Percentiles rank a stretch among this genome's conserved stretches.
Conservation (phyloP, 2,888 invertebrate species). For the Anorthoa munda region DNA sequence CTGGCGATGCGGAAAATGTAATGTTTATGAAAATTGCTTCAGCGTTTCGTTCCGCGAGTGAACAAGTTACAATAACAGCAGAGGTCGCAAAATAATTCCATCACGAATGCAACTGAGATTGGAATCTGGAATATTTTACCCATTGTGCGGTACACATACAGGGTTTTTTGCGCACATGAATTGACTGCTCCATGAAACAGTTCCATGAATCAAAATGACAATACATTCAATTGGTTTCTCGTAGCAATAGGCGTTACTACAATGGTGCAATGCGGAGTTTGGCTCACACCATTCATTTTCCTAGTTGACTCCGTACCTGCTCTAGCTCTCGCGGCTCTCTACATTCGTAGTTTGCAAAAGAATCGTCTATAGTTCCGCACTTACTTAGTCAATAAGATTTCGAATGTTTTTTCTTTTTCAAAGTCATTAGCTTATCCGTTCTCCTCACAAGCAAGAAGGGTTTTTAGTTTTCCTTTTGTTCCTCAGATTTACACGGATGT, state of each 20-base stretch:
- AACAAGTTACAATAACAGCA: conserved; percentile 6
- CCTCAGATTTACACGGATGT: background rate
- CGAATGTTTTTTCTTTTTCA: background rate
- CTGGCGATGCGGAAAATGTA: conserved; percentile 3
- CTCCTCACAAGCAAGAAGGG: background rate
- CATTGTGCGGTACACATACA: background rate
- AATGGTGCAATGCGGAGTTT: conserved; percentile 66
- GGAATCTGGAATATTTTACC: conserved; percentile 8
- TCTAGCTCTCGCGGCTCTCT: too few relatives aligned
- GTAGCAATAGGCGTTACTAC: conserved; percentile 57
- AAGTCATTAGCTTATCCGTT: background rate
- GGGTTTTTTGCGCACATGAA: conserved; percentile 37
- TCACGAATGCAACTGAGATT: conserved; percentile 4
- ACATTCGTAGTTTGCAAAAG: conserved; percentile 20
- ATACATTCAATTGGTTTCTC: conserved; percentile 53
- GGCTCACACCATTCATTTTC: conserved; percentile 51
- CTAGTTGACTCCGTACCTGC: conserved; percentile 23
- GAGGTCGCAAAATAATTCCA: background rate
- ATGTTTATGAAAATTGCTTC: conserved; percentile 4
- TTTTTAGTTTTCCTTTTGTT: background rate
- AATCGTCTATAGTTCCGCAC: background rate
- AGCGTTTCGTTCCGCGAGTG: background rate
- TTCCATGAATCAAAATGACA: conserved; percentile 52
- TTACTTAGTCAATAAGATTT: conserved; percentile 1
- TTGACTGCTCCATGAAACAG: conserved; percentile 41